Base-by-base conservation (phyloP, 2,888 invertebrate species). In the Patella ulyssiponensis region DNA sequence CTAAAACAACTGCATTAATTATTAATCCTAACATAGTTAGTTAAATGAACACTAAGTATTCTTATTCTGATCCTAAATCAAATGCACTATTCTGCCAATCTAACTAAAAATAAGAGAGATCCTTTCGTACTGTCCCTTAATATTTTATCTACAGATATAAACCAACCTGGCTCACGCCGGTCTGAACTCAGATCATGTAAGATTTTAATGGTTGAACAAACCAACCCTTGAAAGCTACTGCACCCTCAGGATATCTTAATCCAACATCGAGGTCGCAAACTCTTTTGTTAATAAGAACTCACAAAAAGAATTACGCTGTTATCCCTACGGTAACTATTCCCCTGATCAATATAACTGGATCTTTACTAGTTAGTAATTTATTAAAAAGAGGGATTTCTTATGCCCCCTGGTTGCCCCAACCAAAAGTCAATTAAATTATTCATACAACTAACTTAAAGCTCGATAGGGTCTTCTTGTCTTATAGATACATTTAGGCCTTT, bases 201-300 rank as follows among this genome's bases (percentile, higher is more conserved):
- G 94, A 94, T 94, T 94, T 95, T 94, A 95, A 95, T 94, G 93
- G 95, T 95, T 95, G 95, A 94, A 94, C 94, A 93, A 92, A 92
- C 79, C 86, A 76, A 81, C 86, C 83, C 78, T 83, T 92, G 93
- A 93, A 93, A 94, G 93, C 93, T 92, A 92, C 94, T 95, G 90
- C 95, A 93, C 93, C 93, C 93, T 93, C 93, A 93, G 92, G 93
- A 93, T 93, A 93, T 91, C 93, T 94, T 95, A 95, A 95, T 95
- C 95, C 95, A 96, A 95, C 95, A 96, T 96, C 95, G 95, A 96
- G 95, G 95, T 95, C 95, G 94, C 94, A 95, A 95, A 93, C 94
- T 94, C 92, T 94, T 93, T 93, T 94, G 94, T 93, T 93, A 94
- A 95, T 95, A 92, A 90, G 95, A 93, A 93, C 95, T 95, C 93